Conservation (phyloP, 2,113 vertebrate genomes). For the Solenodon paradoxus region DNA sequence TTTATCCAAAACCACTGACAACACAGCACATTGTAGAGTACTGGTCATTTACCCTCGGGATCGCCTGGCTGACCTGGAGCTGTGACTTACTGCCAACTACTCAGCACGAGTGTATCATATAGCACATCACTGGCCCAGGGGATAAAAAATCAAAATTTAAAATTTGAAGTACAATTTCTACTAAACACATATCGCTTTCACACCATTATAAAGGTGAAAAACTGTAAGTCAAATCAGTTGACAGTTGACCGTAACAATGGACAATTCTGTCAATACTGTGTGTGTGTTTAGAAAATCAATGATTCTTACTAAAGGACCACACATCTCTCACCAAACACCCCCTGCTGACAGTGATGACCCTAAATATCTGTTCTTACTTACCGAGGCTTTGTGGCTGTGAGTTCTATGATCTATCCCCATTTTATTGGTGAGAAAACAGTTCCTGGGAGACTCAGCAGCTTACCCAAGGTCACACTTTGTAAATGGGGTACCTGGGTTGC, state of each 20-base stretch:
- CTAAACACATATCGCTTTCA: neutral
- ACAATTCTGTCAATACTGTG: neutral
- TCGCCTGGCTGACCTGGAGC: neutral
- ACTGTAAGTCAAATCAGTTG: neutral
- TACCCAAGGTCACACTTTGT: neutral
- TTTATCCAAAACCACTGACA: neutral
- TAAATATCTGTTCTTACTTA: no score
- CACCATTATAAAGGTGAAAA: neutral
- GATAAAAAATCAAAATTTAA: neutral
- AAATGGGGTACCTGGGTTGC: neutral
- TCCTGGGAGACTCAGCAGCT: neutral
- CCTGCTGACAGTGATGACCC: fast-evolving
- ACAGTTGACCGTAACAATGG: neutral
- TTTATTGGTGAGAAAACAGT: neutral
- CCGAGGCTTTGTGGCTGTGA: neutral
- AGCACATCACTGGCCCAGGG: neutral
- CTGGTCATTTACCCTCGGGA: no score
- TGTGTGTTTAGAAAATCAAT: neutral
- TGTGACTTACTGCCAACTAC: neutral
- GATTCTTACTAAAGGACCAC: neutral
- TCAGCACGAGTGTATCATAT: neutral
- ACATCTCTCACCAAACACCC: neutral
- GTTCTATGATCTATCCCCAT: neutral
- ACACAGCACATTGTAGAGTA: neutral
- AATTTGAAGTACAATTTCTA: neutral